These are phyloP conservation scores for Hemithea aestivaria DNA, from an alignment of 2,888 invertebrate species.

Conservation along the genomic window DNA sequence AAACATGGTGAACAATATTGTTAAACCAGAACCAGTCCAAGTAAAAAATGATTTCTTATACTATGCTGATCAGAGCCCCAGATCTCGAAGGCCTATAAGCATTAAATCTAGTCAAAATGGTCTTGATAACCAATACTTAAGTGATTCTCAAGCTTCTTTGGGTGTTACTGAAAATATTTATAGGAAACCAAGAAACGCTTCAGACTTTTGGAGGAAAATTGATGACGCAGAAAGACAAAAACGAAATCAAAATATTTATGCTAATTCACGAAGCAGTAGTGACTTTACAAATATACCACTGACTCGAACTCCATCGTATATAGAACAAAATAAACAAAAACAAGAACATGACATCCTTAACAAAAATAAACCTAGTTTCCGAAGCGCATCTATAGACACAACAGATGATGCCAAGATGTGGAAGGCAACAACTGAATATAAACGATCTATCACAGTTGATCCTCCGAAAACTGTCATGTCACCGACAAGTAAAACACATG, in stretches of 20 bases:
- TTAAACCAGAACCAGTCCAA: conserved; percentile 65
- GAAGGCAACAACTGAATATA: conserved; percentile 73
- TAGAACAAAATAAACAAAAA: conserved; percentile 42
- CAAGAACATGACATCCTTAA: conserved; percentile 48
- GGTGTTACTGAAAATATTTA: conserved; percentile 51
- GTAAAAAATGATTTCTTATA: conserved; percentile 80
- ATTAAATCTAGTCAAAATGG: conserved; percentile 76
- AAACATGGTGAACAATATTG: conserved; percentile 44
- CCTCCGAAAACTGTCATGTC: conserved; percentile 52
- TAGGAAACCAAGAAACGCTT: conserved; percentile 72
- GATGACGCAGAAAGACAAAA: conserved; percentile 73
- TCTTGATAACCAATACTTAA: conserved; percentile 67
- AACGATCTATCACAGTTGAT: conserved; percentile 61
- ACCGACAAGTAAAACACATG: conserved; percentile 62
- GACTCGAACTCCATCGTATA: conserved; percentile 39
- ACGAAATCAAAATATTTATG: conserved; percentile 53
- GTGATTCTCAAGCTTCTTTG: conserved; percentile 69
- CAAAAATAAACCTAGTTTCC: conserved; percentile 50
- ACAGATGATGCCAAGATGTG: conserved; percentile 68
- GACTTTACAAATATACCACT: conserved; percentile 53
- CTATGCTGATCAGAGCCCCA: conserved; percentile 84
- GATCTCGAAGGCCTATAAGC: conserved; percentile 86
- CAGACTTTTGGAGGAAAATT: conserved; percentile 82
- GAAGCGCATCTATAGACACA: conserved; percentile 50
- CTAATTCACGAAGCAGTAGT: conserved; percentile 58